These are phyloP conservation scores for Cheracebus regulus DNA, from an alignment of 2,797 vertebrate species.

Conservation along the genomic window DNA sequence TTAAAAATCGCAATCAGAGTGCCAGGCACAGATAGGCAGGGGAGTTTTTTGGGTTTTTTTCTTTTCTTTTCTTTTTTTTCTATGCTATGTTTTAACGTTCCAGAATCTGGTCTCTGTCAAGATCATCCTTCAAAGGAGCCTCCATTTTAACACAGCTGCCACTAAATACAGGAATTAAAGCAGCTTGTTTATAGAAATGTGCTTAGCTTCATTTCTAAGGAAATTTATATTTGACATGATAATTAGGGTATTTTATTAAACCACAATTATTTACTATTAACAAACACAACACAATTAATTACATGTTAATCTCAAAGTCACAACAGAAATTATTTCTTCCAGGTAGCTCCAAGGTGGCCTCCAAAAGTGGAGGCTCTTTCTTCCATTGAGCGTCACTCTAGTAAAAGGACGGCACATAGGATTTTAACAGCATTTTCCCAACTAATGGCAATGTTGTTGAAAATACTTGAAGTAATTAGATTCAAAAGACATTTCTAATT, in stretches of 20 bases:
- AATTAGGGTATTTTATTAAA: conserved; percentile 29
- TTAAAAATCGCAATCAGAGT: conserved; percentile 11
- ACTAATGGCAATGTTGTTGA: background rate
- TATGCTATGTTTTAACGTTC: conserved; percentile 29
- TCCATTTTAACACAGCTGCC: conserved; percentile 17
- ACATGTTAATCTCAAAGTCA: background rate
- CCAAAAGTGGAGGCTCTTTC: background rate
- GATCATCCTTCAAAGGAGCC: conserved; percentile 41
- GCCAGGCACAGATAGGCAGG: background rate
- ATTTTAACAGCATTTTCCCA: background rate
- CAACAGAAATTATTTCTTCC: background rate
- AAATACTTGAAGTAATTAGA: background rate
- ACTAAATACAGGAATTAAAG: conserved; percentile 17
- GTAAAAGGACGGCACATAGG: background rate
- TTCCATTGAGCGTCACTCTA: background rate
- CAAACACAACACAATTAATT: background rate
- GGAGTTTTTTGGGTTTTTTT: background rate
- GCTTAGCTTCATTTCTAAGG: conserved; percentile 1
- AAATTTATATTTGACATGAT: background rate
- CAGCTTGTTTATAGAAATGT: background rate
- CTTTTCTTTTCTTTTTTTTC: background rate
- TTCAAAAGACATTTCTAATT: conserved; percentile 16
- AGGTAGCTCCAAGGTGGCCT: background rate
- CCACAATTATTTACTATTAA: conserved; percentile 11
- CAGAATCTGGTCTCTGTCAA: conserved; percentile 63